Base-by-base conservation (phyloP, 2,113 vertebrate genomes). In the Hyla sarda region DNA sequence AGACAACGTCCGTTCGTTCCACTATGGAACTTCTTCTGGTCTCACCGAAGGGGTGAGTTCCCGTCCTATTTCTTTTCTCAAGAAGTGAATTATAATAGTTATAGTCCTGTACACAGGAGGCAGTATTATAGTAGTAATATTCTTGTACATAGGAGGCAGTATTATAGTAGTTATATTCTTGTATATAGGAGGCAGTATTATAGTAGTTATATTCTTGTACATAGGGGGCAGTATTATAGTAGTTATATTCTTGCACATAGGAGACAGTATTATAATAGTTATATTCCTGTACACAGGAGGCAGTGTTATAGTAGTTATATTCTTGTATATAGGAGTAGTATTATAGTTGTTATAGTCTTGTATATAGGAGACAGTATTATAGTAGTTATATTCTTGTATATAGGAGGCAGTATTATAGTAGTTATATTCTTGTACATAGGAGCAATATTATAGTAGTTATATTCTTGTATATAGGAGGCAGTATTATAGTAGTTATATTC, bases 201-300 rank as follows among this genome's bases (percentile, higher is more conserved):
- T 58, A 58, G 56, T 58, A 58, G 56, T 58, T 58, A 58, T 58
- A 58, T 58, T 58, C 56, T 58, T 58, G n/a, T n/a, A n/a, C n/a
- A n/a, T n/a, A n/a, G n/a, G n/a, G n/a, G n/a, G n/a, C n/a, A n/a
- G n/a, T n/a, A n/a, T n/a, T n/a, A n/a, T n/a, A n/a, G n/a, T n/a
- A n/a, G n/a, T n/a, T n/a, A n/a, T n/a, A n/a, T n/a, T n/a, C n/a
- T n/a, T n/a, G n/a, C n/a, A n/a, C n/a, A n/a, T n/a, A n/a, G n/a
- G n/a, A n/a, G n/a, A n/a, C n/a, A n/a, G n/a, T n/a, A n/a, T n/a
- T 60, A 60, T 60, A 60, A n/a, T 25, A 60, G 58, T 60, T 60
- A 60, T 60, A 60, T 60, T 60, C 58, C 25, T 60, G 3, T 41
- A 17, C 25, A 60, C 10, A 25, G 9, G 3, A 9, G 58, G 60